Evolutionary conservation across 2,113 vertebrate species (phyloP), one percentile per base, ranked within the genome.

Genomic region (Ailurus styani): DNA sequence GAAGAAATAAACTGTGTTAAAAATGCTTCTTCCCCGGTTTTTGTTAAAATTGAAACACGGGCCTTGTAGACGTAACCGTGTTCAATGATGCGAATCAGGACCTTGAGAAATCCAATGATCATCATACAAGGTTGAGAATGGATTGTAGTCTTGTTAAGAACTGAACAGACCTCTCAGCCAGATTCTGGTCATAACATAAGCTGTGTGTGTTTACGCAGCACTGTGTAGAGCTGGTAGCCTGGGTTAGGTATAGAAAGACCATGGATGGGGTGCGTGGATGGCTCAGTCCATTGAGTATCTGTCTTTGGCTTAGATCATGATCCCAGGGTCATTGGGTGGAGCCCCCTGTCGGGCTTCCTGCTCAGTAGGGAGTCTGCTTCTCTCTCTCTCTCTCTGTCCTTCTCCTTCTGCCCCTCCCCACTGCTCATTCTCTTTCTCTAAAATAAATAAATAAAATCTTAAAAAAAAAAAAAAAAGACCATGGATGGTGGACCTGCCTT

Each of bases 11-110:
- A 55, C 45, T 91, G 29, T 29, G 10, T 57, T 91, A 62, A 81
- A 84, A 92, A 14, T 84, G 40, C 14, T 21, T 21, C 91, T 81
- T 54, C n/a, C 62, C 47, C 77, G 18, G 34, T 66, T 93, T 95
- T 77, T 92, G 42, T 87, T 72, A 54, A 92, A 96, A 87, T 45
- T 17, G 15, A 31, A 91, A 86, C 34, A 2, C 25, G 31, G 11
- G 15, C 37, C 75, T 70, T 82, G 37, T 96, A 82, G 27, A 70
- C 31, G 0, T 50, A 66, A 40, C 37, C 54, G 66, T 86, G n/a
- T 68, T 70, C 47, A n/a, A 3, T 78, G 42, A 18, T 6, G 18
- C 11, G 7, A 40, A 3, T 81, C 42, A n/a, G 40, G 20, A 94
- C 13, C 45, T 95, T 25, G 40, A 78, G 72, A 93, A 90, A 90